Base-by-base conservation (phyloP, 2,888 invertebrate species). In the Volucella inflata region DNA sequence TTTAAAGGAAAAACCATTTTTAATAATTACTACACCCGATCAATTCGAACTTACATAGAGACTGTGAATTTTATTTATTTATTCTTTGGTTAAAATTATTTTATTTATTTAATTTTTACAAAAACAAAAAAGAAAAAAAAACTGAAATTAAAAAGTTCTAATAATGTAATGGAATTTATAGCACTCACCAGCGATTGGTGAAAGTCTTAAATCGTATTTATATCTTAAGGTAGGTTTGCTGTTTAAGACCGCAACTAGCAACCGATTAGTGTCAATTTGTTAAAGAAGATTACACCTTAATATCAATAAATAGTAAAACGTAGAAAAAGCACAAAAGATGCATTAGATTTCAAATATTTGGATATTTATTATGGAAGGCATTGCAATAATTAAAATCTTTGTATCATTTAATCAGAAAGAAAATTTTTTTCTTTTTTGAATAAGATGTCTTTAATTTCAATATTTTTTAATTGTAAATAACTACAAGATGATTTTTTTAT, bases 11-110 rank as follows among this genome's bases (percentile, higher is more conserved):
- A 59, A n/a, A 51, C 48, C 74, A 44, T 67, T 21, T 11, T 65
- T 64, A 60, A 17, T 42, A 9, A 30, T 8, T 46, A 48, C 14
- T 48, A 40, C 12, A 72, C 65, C 80, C 74, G 65, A 71, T 79
- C 85, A 87, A 70, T 76, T 78, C 70, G 76, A 87, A 87, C 81
- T 87, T 85, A 85, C 30, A 81, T 87, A 85, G 87, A 87, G 87
- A 87, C 87, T 87, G 87, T 79, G 44, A 30, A 68, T 30, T 77
- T 74, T 76, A 85, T 81, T 80, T 80, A 80, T 84, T 84, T 75
- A 83, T 75, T 75, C n/a, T 78, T 75, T 42, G 65, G 55, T 46
- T 68, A 74, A 76, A 53, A 59, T 38, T 70, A 62, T 50, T 65
- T 59, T 30, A 46, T 77, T 53, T 60, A 67, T 55, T 48, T 55